Base-by-base conservation (phyloP, 2,113 vertebrate species). In the Trichomycterus rosablanca region DNA sequence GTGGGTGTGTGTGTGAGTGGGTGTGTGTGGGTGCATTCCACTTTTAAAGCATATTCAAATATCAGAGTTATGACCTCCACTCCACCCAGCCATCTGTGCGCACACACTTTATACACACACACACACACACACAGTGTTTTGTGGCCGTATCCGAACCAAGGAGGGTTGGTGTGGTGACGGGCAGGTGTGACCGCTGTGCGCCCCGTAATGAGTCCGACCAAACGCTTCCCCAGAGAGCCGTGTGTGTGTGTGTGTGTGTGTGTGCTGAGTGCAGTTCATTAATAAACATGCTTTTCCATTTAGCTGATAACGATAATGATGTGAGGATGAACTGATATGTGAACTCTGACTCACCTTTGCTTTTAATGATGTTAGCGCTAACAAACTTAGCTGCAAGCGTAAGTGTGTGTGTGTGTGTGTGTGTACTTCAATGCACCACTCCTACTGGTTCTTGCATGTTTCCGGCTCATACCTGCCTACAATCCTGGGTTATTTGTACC, bases 251-350 rank as follows among this genome's bases (percentile, higher is more conserved):
- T 45, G 55, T 64, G 45, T 53, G 54, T 67, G 58, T 52, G 52
- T 49, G 50, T 55, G 60, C 12, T 43, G 40, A 16, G 40, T 43
- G 40, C 71, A 9, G 43, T 10, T 53, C 81, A 69, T 83, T 76
- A 49, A 82, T 80, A 79, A 63, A 69, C 74, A 68, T 71, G 66
- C 77, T 80, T 83, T 80, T 80, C 76, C 81, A 85, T 83, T 85
- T 82, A 62, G 78, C 83, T 80, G 73, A 83, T 85, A 83, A 83
- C 81, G 80, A 80, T 83, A 81, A 85, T 80, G 71, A 81, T 79
- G 76, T 60, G 26, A 66, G 28, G 46, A 19, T 51, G 59, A 37
- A 50, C 22, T 35, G 32, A 53, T 16, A 28, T 19, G 18, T 53
- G 24, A 19, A 7, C 1, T 14, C 49, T 30, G n/a, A 9, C 8